Percentiles rank a stretch among this genome's conserved stretches.
Conservation (phyloP, 2,888 invertebrate species). For the Chrysolina oricalcia region DNA sequence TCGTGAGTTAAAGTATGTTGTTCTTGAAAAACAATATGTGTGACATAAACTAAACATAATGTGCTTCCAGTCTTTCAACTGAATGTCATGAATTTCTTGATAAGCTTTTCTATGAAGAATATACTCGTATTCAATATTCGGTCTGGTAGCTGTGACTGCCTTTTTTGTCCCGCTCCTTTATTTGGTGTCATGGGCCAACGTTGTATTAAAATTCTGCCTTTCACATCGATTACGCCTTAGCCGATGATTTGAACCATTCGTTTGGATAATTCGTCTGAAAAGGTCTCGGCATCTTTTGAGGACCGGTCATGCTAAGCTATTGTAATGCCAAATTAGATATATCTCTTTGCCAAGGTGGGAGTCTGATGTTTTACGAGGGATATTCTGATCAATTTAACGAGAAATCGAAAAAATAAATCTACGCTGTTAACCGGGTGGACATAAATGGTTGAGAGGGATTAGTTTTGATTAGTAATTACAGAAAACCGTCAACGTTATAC, state of each 20-base stretch:
- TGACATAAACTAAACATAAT: no score
- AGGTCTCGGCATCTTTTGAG: conserved; percentile 48
- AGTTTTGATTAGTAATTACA: background rate
- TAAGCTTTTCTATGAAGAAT: background rate
- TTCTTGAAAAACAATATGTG: no score
- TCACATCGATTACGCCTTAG: conserved; percentile 67
- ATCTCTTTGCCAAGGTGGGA: conserved; percentile 23
- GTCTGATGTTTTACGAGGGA: conserved; percentile 32
- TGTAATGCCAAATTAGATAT: conserved; percentile 55
- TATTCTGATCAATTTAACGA: conserved; percentile 22
- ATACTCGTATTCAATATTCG: background rate
- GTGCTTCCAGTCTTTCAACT: no score
- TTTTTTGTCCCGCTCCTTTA: conserved; percentile 13
- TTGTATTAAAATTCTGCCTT: conserved; percentile 66
- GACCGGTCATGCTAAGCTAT: conserved; percentile 54
- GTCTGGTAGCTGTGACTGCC: conserved; percentile 25
- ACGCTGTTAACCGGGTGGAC: background rate
- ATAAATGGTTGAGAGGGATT: background rate
- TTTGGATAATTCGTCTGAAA: conserved; percentile 54
- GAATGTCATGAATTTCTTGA: no score
- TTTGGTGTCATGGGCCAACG: conserved; percentile 38
- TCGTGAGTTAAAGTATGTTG: no score
- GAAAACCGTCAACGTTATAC: background rate
- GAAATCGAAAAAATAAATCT: background rate
- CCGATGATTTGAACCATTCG: conserved; percentile 57